Evolutionary conservation across 2,113 vertebrate species (phyloP).

Genomic region (Sclerurus mexicanus): DNA sequence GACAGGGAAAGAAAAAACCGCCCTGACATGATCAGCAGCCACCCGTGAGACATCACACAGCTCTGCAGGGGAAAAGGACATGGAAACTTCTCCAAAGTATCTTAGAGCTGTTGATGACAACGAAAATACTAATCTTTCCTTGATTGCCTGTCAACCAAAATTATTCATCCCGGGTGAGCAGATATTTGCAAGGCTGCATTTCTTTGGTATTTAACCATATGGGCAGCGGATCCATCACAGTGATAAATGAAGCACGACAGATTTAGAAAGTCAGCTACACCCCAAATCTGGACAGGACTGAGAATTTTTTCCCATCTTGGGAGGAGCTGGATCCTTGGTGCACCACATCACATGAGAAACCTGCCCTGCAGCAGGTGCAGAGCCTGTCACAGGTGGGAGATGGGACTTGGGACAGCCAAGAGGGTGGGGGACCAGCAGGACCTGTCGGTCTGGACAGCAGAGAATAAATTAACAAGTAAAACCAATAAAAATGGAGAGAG

Average conservation of each 20-base stretch:
- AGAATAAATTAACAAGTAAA: neutral
- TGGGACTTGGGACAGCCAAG: neutral
- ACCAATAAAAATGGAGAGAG: neutral
- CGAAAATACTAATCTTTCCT: neutral
- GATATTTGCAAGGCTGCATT: neutral
- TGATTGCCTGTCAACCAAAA: constrained; percentile 10
- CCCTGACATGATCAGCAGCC: neutral
- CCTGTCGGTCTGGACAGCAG: rapidly evolving
- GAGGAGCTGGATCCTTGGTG: neutral
- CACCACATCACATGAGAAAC: neutral
- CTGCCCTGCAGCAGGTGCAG: neutral
- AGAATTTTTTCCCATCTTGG: neutral
- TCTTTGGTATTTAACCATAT: neutral
- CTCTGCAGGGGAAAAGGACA: neutral
- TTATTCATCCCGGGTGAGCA: neutral
- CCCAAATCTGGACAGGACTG: neutral
- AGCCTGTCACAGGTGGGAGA: rapidly evolving
- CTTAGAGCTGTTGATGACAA: neutral
- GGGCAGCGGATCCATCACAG: neutral
- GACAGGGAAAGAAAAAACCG: neutral
- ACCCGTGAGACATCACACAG: rapidly evolving
- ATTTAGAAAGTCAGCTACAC: neutral
- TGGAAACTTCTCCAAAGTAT: neutral
- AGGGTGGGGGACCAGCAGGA: rapidly evolving
- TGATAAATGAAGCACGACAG: neutral